These are phyloP conservation scores for Pangasius sanitwongsei DNA, from an alignment of 2,797 vertebrate species.

Conservation along the genomic window DNA sequence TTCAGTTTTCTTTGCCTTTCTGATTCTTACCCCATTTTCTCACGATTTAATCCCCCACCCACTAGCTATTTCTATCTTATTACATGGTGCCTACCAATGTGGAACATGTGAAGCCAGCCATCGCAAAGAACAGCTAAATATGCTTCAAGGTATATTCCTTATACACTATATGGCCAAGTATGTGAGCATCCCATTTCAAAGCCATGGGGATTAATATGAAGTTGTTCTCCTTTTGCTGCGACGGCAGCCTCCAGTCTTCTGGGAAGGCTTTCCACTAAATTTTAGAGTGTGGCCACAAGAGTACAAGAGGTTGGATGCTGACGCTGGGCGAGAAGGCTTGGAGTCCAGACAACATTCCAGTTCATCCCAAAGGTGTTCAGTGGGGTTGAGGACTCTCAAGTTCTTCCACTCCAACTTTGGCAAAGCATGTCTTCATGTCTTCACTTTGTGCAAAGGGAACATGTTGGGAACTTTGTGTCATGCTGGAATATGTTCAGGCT, in stretches of 20 bases:
- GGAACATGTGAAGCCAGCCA: neutral
- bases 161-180: neutral
- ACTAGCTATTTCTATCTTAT: constrained; percentile 4
- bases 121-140: neutral
- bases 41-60: neutral
- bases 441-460: neutral
- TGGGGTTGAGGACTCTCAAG: neutral
- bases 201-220: neutral
- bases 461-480: neutral
- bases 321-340: neutral
- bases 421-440: neutral
- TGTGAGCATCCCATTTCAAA: neutral
- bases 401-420: neutral
- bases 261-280: neutral
- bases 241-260: neutral
- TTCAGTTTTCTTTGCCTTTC: neutral
- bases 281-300: neutral
- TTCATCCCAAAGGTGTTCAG: neutral
- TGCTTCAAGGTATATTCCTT: neutral
- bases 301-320: neutral
- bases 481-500: neutral
- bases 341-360: neutral
- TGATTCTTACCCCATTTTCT: neutral
- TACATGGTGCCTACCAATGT: neutral
- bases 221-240: neutral